Evolutionary conservation across 1,140 invertebrate species (phyloP), one percentile per base, ranked within the genome.

Genomic region (Agrypnia vestita): DNA sequence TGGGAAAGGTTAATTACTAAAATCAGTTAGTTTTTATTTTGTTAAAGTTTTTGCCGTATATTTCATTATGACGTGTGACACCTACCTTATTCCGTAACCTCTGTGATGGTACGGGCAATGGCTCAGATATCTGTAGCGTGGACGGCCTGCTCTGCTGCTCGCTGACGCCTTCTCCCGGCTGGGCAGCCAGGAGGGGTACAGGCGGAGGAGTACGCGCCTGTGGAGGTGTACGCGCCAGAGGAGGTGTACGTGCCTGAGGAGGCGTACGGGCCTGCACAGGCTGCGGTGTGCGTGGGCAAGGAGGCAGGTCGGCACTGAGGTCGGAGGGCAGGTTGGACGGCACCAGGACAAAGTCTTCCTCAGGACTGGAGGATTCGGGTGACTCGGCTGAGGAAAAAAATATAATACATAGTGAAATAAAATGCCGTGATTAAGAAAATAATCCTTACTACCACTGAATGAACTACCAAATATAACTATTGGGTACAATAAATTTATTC

Each of bases 321-420:
- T 88, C 86, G 43, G 88, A 91, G 51, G 93, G 92, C 82, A 93
- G 87, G 88, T 94, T 93, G 78, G 92, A 91, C 59, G 96, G 94
- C 76, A 97, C 95, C 84, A 97, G 90, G 80, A 97, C 96, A 90
- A 96, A 97, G 88, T 96, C 95, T 90, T 96, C 95, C 84, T 96
- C 94, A 75, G 93, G 92, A 84, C 94, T 95, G 72, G 88, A 86
- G 85, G 87, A 88, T 19, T 88, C 88, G 43, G 87, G 86, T 43
- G 87, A 88, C 73, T 88, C 88, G 59, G 87, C 88, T 88, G 83
- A 79, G 83, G 15, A 53, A 79, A 71, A 59, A 64, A 56, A 59
- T 9, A 13, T 51, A 51, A 1, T 1, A n/a, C 25, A n/a, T n/a
- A n/a, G n/a, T n/a, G n/a, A n/a, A 55, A 55, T 55, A 13, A 17